phyloP scores from a whole-genome alignment of 37 sponge, comb jelly and placozoan genomes.

The Haliclona indistincta region DNA sequence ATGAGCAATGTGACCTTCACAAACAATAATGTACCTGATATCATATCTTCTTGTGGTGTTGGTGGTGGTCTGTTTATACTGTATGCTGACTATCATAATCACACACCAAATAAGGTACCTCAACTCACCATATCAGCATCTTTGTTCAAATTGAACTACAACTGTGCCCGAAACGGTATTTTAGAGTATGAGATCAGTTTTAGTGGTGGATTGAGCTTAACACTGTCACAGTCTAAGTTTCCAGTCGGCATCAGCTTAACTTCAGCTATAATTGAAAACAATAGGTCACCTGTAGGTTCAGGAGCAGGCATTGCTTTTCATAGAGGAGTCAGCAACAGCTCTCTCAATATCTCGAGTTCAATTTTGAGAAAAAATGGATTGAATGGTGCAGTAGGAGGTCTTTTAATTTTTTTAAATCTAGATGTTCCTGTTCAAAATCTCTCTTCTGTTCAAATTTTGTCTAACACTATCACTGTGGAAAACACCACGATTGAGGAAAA shows the following conservation, averaged over 20 bases:
- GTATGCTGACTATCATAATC: constrained; percentile 23
- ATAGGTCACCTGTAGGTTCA: constrained; percentile 9
- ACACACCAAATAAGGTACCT: neutral
- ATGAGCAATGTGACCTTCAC: neutral
- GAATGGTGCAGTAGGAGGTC: too few species aligned
- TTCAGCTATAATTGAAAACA: neutral
- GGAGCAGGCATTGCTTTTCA: constrained; percentile 8
- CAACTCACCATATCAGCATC: neutral
- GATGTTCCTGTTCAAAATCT: neutral
- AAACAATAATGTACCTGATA: neutral
- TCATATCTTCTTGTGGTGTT: too few species aligned
- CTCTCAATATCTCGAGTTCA: neutral
- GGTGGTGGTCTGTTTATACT: constrained; percentile 40
- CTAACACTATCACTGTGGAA: neutral
- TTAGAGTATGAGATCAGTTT: constrained; percentile 15
- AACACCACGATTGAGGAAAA: neutral
- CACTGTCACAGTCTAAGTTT: constrained; percentile 23
- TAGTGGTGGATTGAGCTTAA: constrained; percentile 45
- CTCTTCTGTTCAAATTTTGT: neutral
- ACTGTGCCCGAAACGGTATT: too few species aligned
- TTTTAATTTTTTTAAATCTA: too few species aligned
- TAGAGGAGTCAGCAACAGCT: too few species aligned
- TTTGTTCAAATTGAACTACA: neutral
- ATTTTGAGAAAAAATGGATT: too few species aligned
- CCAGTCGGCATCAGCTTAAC: constrained; percentile 8